Evolutionary conservation across 1,140 invertebrate genomes (phyloP), one percentile per base, ranked within the genome.

Genomic region (Stenopsyche tienmushanensis): DNA sequence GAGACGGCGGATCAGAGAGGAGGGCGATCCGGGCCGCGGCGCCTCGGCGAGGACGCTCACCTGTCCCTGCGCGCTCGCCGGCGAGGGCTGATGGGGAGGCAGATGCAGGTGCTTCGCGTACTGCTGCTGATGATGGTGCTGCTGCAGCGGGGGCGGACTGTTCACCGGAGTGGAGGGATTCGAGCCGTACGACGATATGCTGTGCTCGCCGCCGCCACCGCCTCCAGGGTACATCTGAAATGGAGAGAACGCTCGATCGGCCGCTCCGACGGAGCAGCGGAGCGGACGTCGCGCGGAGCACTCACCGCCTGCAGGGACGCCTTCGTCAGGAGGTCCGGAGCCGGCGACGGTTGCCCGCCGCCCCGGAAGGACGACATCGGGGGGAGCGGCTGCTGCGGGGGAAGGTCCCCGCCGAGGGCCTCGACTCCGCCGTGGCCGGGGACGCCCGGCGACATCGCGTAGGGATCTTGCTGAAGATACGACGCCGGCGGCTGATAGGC

Each of bases 361-460:
- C 88, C 87, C 29, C 92, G 85, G 83, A 97, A 93, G 66, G 91
- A 92, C 58, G 93, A 96, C 93, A 97, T 96, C 34, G 94, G 94
- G 62, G 94, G 94, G 78, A 97, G 83, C 57, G 91, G 89, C 73
- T 88, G 84, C 73, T 87, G 82, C 34, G 75, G 67, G 17, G 68
- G 62, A 73, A 75, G 50, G 72, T 75, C 73, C 83, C 80, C 69
- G 83, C 82, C 67, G 84, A 82, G 62, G 78, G 72, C 74, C 85
- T 87, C 72, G 85, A 86, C 69, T 81, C 81, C 68, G 78, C 79
- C 64, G 79, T 82, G 67, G 79, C 81, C 70, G 80, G 75, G 67
- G 29, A 34, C 58, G 78, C 79, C 79, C 64, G 83, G 82, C 54
- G 83, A 83, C 41, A 83, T 78, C 29, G 80, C 80, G 72, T 84